These are phyloP conservation scores for Amblyopsis rosae DNA, from an alignment of 2,113 vertebrate genomes.

Conservation along the genomic window DNA sequence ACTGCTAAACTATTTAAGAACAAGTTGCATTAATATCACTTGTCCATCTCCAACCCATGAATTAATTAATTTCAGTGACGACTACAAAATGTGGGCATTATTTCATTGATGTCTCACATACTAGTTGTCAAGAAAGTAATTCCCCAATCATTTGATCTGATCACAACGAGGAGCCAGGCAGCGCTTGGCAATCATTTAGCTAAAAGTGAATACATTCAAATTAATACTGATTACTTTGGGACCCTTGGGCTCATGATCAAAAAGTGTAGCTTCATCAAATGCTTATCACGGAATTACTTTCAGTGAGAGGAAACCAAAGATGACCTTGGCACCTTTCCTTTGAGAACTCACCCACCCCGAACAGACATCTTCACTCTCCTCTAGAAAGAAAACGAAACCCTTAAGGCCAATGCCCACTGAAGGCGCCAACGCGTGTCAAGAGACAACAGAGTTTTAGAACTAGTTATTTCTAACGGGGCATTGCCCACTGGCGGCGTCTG, in stretches of 20 bases:
- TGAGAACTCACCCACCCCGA: conserved; percentile 11
- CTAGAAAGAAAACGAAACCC: conserved; percentile 28
- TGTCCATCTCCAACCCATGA: too few relatives aligned
- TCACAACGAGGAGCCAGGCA: conserved; percentile 6
- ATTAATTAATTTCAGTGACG: too few relatives aligned
- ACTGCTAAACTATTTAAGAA: too few relatives aligned
- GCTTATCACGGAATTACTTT: conserved; percentile 48
- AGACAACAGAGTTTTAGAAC: too few relatives aligned
- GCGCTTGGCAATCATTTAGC: conserved; percentile 12
- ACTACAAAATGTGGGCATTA: background rate
- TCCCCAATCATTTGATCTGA: conserved; percentile 5
- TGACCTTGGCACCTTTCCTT: conserved; percentile 43
- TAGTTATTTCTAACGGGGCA: too few relatives aligned
- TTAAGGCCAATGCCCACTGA: background rate
- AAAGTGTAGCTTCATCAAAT: conserved; percentile 51
- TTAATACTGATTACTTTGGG: conserved; percentile 46
- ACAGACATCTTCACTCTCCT: background rate
- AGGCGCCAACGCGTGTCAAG: too few relatives aligned
- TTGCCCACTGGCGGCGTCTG: too few relatives aligned
- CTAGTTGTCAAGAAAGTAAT: conserved; percentile 15
- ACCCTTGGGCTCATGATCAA: conserved; percentile 28
- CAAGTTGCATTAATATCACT: too few relatives aligned
- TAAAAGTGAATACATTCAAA: conserved; percentile 20
- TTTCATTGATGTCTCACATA: background rate
- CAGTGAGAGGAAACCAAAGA: conserved; percentile 31